Conservation (phyloP, 2,797 vertebrate species). For the Erethizon dorsatum region DNA sequence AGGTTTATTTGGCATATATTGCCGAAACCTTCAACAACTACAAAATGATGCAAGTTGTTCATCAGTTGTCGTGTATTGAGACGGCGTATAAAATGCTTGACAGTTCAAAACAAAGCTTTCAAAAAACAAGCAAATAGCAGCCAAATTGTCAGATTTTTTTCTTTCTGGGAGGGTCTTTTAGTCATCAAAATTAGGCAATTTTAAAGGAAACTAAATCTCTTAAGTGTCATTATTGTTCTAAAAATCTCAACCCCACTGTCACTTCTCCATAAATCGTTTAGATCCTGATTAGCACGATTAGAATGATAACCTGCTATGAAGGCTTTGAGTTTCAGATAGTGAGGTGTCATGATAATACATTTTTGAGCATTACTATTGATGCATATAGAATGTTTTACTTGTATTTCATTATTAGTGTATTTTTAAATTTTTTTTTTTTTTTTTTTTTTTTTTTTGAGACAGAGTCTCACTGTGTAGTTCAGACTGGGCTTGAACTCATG, state of each 20-base stretch:
- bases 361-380: neutral
- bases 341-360: neutral
- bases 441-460: too few relatives aligned
- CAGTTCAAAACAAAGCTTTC: neutral
- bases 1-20: neutral
- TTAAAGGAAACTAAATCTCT: neutral
- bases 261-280: neutral
- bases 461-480: too few relatives aligned
- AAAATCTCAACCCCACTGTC: neutral
- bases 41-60: neutral
- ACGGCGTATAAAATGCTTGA: neutral
- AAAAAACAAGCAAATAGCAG: neutral
- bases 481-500: too few relatives aligned
- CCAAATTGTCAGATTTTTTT: neutral
- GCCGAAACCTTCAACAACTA: neutral
- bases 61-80: neutral
- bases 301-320: neutral
- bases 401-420: neutral
- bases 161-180: neutral
- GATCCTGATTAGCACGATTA: neutral
- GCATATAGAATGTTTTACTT: neutral
- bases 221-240: neutral
- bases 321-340: neutral
- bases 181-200: neutral
- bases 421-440: neutral